Base-by-base conservation (phyloP, 2,113 vertebrate species). In the Oreotrochilus melanogaster region DNA sequence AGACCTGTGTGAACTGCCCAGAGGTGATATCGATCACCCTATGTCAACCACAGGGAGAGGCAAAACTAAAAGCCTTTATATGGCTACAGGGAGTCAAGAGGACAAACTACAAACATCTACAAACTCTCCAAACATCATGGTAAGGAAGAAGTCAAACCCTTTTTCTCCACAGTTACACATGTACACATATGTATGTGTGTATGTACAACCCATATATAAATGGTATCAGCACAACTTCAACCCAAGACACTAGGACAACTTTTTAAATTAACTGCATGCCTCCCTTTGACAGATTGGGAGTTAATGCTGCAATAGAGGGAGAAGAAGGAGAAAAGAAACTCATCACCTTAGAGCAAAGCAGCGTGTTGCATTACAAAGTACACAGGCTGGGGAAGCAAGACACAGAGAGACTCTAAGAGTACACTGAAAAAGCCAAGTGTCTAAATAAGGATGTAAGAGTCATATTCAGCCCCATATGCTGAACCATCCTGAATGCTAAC, bases 361-460 rank as follows among this genome's bases (percentile, higher is more conserved):
- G 65, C 35, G 7, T 51, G 30, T 69, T 81, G 48, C 16, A 10
- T 71, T 78, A 51, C 45, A 8, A 5, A 31, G 25, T 33, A n/a
- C 27, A 78, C 35, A 65, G 42, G 14, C 22, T 50, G 23, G 42
- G 74, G 88, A 76, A 86, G 30, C 11, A 87, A 81, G 65, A 39
- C n/a, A 22, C 28, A 64, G 72, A 84, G 74, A 42, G 43, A 16
- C 35, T 81, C 57, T 64, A 78, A 56, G 73, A 75, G 39, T 23
- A 70, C 42, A 24, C 2, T 4, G 4, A 47, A 75, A 95, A 82
- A 88, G 28, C 28, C 71, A 89, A 47, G 70, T 72, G 61, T 33
- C 89, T 92, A 89, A 95, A 76, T 65, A 58, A 76, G 47, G 58
- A 79, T 7, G 9, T 73, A 73, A 86, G 30, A 83, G 23, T 61